Base-by-base conservation (phyloP, 2,113 vertebrate species). In the Epinephelus cyanopodus region DNA sequence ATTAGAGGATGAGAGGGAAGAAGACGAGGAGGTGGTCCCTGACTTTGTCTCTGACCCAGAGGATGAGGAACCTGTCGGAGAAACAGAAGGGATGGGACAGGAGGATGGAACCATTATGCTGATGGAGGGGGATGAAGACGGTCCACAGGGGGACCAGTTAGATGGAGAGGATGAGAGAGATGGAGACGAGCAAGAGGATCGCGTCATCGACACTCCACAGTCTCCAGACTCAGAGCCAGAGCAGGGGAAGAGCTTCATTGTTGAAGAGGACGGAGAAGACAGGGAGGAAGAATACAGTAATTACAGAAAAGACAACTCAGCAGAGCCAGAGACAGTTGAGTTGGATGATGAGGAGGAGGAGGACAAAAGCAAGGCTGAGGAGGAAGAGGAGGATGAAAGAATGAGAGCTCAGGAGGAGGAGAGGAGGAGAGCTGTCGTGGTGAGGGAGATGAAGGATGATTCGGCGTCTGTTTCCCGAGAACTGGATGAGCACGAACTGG, bases 401-500 rank as follows among this genome's bases (percentile, higher is more conserved):
- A 77, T 68, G 75, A 82, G 75, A 83, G 68, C 65, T 14, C 85
- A 86, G 48, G 79, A 74, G 89, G 85, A 84, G 23, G 75, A 71
- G 92, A 91, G 71, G 92, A 94, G 73, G 90, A 92, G 67, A 80
- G 83, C 54, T 18, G 87, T 60, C 54, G 89, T 53, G 82, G 95
- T 83, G 85, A 97, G 96, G 1, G 96, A 98, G 84, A 92, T 97
- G 53, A 96, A 97, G 56, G 97, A 97, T 0, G 98, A 99, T 85
- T 96, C 97, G 0, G 97, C 96, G 0, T 99, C 98, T 0, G 98
- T 98, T 80, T 98, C 97, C 5, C 93, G 98, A 29, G 98, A 99
- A 65, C 94, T 99, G 62, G 98, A 99, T 0, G 98, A 99, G 48
- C 98, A 99, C 0, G 98, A 99, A 81, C 91, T 99, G 79, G 98